These are phyloP conservation scores for Nycticorax nycticorax DNA, from an alignment of 2,113 vertebrate species.

Conservation along the genomic window DNA sequence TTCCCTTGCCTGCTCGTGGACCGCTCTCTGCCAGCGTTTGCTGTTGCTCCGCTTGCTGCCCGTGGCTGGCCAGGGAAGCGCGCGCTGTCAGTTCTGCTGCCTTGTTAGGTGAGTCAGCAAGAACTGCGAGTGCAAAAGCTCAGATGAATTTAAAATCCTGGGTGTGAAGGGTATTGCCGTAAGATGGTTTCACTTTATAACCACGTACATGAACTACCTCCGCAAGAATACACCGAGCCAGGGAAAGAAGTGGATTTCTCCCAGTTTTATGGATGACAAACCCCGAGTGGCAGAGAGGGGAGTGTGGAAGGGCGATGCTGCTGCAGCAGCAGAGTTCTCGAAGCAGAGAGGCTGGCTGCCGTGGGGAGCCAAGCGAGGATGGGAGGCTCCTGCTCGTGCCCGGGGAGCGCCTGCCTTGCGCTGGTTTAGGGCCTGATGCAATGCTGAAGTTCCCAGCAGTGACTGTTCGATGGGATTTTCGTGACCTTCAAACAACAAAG, in stretches of 20 bases:
- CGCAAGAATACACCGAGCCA: neutral
- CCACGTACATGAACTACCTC: neutral
- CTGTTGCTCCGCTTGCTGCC: neutral
- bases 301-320: neutral
- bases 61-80: neutral
- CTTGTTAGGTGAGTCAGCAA: neutral
- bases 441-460: neutral
- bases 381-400: neutral
- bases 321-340: neutral
- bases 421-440: neutral
- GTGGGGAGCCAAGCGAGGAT: neutral
- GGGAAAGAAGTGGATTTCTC: neutral
- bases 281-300: neutral
- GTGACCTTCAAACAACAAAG: neutral
- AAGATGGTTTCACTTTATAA: neutral
- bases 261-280: neutral
- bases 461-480: neutral
- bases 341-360: neutral
- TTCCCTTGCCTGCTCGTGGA: neutral
- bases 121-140: neutral
- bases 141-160: neutral
- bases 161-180: no score
- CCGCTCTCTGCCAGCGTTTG: rapidly evolving
- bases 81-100: neutral
- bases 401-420: neutral